phyloP scores from a whole-genome alignment of 30 jellyfish, hydroid and myxozoan species.

The Aurelia aurita region DNA sequence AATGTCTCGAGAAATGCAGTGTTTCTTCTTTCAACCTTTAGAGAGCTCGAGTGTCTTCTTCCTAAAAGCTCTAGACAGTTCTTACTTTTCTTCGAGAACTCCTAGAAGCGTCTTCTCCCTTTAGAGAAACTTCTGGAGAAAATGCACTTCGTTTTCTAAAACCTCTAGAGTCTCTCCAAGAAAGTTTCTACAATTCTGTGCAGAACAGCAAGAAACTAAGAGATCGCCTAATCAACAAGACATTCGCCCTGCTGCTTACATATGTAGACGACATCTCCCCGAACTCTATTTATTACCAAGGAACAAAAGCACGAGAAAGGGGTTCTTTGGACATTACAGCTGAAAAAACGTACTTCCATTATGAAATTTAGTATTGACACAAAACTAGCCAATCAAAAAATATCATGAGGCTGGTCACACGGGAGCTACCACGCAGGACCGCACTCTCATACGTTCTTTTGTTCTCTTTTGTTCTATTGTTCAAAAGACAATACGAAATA shows the following conservation, averaged over 20 bases:
- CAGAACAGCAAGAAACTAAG: too few relatives aligned
- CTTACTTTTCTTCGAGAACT: too few relatives aligned
- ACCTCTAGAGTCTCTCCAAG: background rate
- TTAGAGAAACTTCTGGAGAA: too few relatives aligned
- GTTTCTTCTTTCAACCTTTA: too few relatives aligned
- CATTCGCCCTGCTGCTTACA: background rate
- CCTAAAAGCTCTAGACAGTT: too few relatives aligned
- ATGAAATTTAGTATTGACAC: conserved; percentile 38
- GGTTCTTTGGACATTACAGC: conserved; percentile 64
- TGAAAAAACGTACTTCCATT: conserved; percentile 64
- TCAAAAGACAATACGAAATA: conserved; percentile 11
- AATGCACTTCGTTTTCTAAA: background rate
- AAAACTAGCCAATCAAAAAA: conserved; percentile 38
- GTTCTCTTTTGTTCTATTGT: conserved; percentile 57
- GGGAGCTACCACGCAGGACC: conserved; percentile 11
- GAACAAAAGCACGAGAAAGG: conserved; percentile 14
- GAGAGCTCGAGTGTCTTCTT: too few relatives aligned
- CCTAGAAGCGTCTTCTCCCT: too few relatives aligned
- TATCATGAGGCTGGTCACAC: conserved; percentile 7
- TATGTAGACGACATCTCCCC: background rate
- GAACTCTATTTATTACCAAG: conserved; percentile 5
- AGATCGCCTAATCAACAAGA: too few relatives aligned
- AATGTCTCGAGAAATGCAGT: too few relatives aligned
- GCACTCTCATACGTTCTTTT: conserved; percentile 50
- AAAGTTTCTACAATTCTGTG: background rate